Evolutionary conservation across 2,797 vertebrate genomes (phyloP).

Genomic region (Falco rusticolus): DNA sequence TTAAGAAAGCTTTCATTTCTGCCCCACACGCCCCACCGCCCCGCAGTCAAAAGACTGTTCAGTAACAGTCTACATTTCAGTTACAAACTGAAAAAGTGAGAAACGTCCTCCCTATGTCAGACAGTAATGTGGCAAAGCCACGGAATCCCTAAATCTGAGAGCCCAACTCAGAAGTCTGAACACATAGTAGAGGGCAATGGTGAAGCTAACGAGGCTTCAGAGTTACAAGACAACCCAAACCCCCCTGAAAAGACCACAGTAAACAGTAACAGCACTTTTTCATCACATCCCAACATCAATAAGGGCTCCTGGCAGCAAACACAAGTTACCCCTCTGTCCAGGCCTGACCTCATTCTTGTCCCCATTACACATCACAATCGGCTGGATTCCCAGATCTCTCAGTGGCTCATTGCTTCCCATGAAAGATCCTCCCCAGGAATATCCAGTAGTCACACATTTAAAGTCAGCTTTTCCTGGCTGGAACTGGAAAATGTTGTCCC

Average conservation of each 20-base stretch:
- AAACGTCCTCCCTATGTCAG: background rate
- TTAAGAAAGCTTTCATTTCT: background rate
- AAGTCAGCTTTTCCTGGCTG: background rate
- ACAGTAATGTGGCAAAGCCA: background rate
- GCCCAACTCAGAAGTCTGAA: background rate
- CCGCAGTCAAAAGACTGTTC: background rate
- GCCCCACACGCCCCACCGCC: background rate
- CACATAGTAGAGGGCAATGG: background rate
- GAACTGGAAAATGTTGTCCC: background rate
- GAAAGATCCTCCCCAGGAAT: background rate
- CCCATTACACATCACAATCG: background rate
- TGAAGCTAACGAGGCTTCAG: background rate
- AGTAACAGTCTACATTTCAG: background rate
- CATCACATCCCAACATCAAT: background rate
- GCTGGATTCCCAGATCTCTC: background rate
- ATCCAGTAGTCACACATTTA: background rate
- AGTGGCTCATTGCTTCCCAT: background rate
- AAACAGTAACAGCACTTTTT: background rate
- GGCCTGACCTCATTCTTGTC: background rate
- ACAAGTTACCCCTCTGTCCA: background rate
- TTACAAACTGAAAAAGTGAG: background rate
- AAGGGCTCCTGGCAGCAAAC: background rate
- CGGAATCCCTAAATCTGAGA: background rate
- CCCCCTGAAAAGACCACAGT: background rate
- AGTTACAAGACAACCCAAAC: background rate